Conservation (phyloP, 1,140 invertebrate species). For the Doryteuthis pealeii region DNA sequence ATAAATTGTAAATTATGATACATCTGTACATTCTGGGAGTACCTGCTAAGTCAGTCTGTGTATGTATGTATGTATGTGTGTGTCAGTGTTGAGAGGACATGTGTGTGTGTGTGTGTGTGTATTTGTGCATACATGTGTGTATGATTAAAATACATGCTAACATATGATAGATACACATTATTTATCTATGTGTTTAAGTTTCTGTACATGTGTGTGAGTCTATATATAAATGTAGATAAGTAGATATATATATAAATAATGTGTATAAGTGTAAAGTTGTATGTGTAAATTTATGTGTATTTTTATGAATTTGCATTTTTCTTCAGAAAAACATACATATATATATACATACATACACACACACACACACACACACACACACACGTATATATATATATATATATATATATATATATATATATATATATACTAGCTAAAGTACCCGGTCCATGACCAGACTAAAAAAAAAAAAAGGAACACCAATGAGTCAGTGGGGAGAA, state of each 20-base stretch:
- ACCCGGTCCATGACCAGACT: too few species aligned
- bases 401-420: too few species aligned
- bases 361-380: not conserved
- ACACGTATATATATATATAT: too few species aligned
- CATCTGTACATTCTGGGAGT: too few species aligned
- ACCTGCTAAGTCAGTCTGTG: not conserved
- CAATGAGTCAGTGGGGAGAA: too few species aligned
- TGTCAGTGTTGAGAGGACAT: too few species aligned
- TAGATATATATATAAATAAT: not conserved
- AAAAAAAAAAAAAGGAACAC: too few species aligned
- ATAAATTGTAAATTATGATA: too few species aligned
- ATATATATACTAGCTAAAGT: too few species aligned
- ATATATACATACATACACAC: not conserved
- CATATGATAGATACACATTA: too few species aligned
- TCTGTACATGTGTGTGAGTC: not conserved
- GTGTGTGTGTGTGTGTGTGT: slow-evolving; percentile 9
- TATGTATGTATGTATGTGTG: not conserved
- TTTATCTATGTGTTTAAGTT: too few species aligned
- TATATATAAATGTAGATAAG: not conserved
- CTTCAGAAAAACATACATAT: too few species aligned
- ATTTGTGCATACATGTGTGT: not conserved
- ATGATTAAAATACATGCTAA: not conserved
- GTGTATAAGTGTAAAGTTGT: not conserved
- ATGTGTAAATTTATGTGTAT: not conserved
- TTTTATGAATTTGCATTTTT: not conserved